Evolutionary conservation across 1,140 invertebrate genomes (phyloP).

Genomic region (Drosophila pandora): DNA sequence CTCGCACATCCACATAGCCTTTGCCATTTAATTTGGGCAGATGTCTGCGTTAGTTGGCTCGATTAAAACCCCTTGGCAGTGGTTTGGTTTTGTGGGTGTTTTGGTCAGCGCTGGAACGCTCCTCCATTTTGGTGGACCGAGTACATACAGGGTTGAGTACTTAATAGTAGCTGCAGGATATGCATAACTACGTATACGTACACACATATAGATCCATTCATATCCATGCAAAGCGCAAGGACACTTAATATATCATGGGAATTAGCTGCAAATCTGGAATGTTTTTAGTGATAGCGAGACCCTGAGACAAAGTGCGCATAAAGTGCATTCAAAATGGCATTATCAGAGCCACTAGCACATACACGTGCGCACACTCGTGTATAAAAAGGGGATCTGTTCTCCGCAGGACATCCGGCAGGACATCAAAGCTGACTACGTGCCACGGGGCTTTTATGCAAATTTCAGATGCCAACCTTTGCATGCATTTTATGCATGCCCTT

Average conservation of each 20-base stretch:
- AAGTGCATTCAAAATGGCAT: constrained; percentile 77
- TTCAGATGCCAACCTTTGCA: constrained; percentile 30
- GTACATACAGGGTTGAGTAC: neutral
- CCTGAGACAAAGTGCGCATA: constrained; percentile 74
- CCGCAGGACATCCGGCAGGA: constrained; percentile 12
- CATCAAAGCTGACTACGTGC: constrained; percentile 55
- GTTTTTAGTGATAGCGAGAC: constrained; percentile 66
- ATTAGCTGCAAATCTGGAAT: constrained; percentile 67
- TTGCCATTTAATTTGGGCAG: constrained; percentile 37
- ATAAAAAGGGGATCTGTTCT: neutral
- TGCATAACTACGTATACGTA: constrained; percentile 3
- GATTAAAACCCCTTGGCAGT: constrained; percentile 31
- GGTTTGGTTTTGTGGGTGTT: constrained; percentile 13
- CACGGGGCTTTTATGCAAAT: constrained; percentile 68
- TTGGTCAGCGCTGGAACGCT: neutral
- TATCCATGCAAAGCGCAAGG: constrained; percentile 51
- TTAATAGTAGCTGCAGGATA: constrained; percentile 32
- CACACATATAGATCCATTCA: constrained; percentile 3
- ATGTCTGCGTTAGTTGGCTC: constrained; percentile 44
- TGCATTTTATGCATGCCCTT: constrained; percentile 70
- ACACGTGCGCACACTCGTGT: neutral
- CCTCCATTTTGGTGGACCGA: constrained; percentile 8
- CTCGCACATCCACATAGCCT: neutral
- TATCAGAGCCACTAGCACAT: constrained; percentile 41
- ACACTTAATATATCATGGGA: constrained; percentile 64